phyloP scores from a whole-genome alignment of 2,113 vertebrate species.

The Aldabrachelys gigantea region DNA sequence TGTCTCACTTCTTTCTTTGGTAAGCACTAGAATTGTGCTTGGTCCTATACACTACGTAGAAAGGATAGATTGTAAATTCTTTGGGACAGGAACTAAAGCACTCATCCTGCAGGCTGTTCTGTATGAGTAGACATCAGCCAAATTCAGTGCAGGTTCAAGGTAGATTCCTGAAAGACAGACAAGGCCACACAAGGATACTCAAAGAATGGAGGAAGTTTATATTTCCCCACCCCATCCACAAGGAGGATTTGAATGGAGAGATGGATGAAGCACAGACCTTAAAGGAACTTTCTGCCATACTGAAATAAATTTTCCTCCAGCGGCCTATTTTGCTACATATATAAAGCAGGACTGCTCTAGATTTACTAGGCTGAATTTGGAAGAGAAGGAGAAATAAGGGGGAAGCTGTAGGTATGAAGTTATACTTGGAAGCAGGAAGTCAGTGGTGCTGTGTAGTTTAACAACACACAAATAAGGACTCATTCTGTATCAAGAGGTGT shows the following conservation, averaged over 20 bases:
- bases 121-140: not conserved
- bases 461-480: not conserved
- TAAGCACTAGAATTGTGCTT: not conserved
- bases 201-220: not conserved
- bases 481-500: not conserved
- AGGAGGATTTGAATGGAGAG: not conserved
- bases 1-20: not conserved
- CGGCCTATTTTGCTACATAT: not conserved
- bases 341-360: not conserved
- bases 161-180: not conserved
- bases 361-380: not conserved
- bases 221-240: not conserved
- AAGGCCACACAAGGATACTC: fast-evolving
- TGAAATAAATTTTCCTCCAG: not conserved
- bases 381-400: not conserved
- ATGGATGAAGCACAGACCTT: not conserved
- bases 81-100: not conserved
- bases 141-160: not conserved
- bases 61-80: not conserved
- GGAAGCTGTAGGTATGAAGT: not conserved
- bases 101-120: not conserved
- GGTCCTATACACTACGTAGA: not conserved
- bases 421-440: not conserved
- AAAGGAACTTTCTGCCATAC: not conserved
- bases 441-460: not conserved